Percentiles rank a stretch among this genome's conserved stretches.
These are phyloP conservation scores for Andrena minutula DNA, from an alignment of 2,888 invertebrate genomes.

Conservation along the genomic window DNA sequence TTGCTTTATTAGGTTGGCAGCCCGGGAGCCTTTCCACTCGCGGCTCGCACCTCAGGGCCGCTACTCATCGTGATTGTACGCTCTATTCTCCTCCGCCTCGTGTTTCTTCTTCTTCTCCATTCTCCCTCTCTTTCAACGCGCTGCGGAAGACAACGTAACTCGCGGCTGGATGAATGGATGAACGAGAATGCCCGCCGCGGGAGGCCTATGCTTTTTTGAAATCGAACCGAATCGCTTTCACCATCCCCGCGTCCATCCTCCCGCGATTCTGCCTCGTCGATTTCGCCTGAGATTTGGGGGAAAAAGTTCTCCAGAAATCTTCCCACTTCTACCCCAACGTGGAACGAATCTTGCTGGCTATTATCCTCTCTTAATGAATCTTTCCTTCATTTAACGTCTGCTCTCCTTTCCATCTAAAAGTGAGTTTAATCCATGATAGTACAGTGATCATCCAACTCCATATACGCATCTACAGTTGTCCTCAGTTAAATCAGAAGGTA, in stretches of 20 bases:
- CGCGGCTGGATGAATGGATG: slow-evolving; percentile 72
- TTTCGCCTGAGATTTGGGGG: neutral
- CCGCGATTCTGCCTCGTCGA: slow-evolving; percentile 5
- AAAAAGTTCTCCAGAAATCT: no score
- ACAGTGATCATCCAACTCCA: no score
- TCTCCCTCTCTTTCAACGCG: slow-evolving; percentile 65
- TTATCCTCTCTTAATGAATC: neutral
- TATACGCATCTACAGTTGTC: no score
- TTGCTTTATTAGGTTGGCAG: slow-evolving; percentile 85
- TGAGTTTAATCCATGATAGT: no score
- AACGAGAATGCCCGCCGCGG: slow-evolving; percentile 68
- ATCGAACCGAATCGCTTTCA: slow-evolving; percentile 67
- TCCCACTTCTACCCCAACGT: neutral
- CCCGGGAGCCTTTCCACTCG: slow-evolving; percentile 82
- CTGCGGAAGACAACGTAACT: slow-evolving; percentile 72
- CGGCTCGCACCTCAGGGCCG: slow-evolving; percentile 76
- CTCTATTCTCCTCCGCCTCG: slow-evolving; percentile 74
- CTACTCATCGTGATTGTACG: slow-evolving; percentile 79
- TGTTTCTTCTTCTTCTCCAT: slow-evolving; percentile 64
- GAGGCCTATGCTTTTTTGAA: slow-evolving; percentile 73
- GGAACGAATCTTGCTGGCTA: neutral
- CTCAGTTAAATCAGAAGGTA: no score
- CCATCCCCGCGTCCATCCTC: slow-evolving; percentile 3
- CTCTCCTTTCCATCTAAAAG: no score
- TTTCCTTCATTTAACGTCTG: no score